Evolutionary conservation across 2,797 vertebrate species (phyloP).

Genomic region (Leptoclinus maculatus): DNA sequence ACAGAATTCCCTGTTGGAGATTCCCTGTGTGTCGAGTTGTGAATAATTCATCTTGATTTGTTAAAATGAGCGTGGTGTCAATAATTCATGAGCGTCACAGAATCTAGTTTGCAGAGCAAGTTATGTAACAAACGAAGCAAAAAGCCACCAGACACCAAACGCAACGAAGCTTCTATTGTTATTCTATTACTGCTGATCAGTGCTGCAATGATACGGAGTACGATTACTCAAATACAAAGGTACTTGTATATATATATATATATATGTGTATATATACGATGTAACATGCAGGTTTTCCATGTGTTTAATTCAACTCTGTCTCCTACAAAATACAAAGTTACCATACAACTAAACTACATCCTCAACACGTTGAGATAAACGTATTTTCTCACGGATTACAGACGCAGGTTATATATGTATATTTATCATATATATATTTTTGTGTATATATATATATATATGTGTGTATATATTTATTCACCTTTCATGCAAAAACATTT

Average conservation of each 20-base stretch:
- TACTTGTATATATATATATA: neutral
- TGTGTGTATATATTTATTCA: too few species aligned
- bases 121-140: conserved; percentile 6
- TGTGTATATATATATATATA: too few species aligned
- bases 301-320: too few species aligned
- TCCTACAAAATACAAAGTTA: too few species aligned
- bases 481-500: too few species aligned
- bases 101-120: conserved; percentile 8
- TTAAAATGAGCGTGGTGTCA: conserved; percentile 37
- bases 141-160: neutral
- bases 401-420: too few species aligned
- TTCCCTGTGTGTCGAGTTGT: conserved; percentile 6
- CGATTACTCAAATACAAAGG: neutral
- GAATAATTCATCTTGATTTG: conserved; percentile 51
- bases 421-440: too few species aligned
- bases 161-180: neutral
- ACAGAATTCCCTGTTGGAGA: conserved; percentile 7
- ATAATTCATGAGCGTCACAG: conserved; percentile 41
- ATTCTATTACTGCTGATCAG: neutral
- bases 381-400: too few species aligned
- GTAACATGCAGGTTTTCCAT: too few species aligned
- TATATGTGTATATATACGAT: too few species aligned
- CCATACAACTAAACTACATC: too few species aligned
- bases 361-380: too few species aligned
- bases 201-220: neutral